A percentile compares a stretch with the other conserved stretches of the same genome.
Evolutionary conservation across 2,113 vertebrate species (phyloP).

Genomic region (Hippocampus mohnikei): DNA sequence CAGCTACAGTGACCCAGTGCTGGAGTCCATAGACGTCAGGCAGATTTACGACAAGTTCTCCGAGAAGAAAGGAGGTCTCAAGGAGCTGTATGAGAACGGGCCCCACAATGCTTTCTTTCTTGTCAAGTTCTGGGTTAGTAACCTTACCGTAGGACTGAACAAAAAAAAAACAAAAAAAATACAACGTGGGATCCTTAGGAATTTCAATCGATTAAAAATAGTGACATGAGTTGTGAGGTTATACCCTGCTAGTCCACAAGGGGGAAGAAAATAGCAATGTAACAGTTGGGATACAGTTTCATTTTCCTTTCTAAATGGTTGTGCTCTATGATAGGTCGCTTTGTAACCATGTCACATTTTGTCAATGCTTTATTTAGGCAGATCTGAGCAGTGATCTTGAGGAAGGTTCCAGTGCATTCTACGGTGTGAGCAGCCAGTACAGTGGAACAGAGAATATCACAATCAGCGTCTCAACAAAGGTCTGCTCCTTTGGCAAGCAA

Average conservation of each 20-base stretch:
- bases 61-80: constrained; percentile 92
- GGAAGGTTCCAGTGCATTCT: constrained; percentile 86
- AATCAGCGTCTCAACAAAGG: constrained; percentile 92
- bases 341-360: not conserved
- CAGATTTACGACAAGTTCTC: constrained; percentile 98
- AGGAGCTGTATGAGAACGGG: constrained; percentile 92
- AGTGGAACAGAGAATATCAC: constrained; percentile 91
- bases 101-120: constrained; percentile 92
- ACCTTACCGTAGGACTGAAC: not conserved
- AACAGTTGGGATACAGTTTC: not conserved
- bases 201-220: not conserved
- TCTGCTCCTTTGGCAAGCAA: constrained; percentile 95
- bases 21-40: constrained; percentile 92
- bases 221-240: not conserved
- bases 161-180: not conserved
- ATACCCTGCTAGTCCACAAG: not conserved
- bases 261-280: constrained; percentile 6
- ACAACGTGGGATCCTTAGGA: not conserved
- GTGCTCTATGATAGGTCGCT: not conserved
- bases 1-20: constrained; percentile 84
- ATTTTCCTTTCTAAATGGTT: not conserved
- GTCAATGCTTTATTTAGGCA: constrained; percentile 67
- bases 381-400: constrained; percentile 86
- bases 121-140: constrained; percentile 91
- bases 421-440: constrained; percentile 92